phyloP scores from a whole-genome alignment of 30 jellyfish, hydroid and myxozoan genomes.

The Nemopilema nomurai region DNA sequence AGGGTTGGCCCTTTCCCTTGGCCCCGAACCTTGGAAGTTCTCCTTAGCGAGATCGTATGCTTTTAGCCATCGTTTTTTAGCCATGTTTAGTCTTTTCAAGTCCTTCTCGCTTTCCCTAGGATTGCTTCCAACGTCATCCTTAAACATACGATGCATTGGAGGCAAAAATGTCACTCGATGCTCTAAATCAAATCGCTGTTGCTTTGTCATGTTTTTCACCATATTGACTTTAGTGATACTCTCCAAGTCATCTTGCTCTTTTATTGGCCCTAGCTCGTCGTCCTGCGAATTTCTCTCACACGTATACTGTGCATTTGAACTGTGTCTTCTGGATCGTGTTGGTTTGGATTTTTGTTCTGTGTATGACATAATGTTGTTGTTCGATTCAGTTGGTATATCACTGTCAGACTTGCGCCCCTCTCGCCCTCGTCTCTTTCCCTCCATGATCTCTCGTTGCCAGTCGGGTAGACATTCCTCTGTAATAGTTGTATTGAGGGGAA shows the following conservation, averaged over 20 bases:
- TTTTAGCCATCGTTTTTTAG: slow-evolving; percentile 46
- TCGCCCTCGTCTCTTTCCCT: neutral
- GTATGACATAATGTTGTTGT: neutral
- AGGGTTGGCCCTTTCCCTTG: neutral
- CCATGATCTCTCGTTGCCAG: slow-evolving; percentile 21
- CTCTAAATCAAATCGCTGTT: slow-evolving; percentile 34
- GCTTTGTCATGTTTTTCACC: slow-evolving; percentile 53
- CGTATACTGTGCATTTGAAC: neutral
- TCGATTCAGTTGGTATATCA: neutral
- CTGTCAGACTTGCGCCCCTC: neutral
- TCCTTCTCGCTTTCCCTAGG: slow-evolving; percentile 20
- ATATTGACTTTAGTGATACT: slow-evolving; percentile 26
- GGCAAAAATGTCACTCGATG: slow-evolving; percentile 53
- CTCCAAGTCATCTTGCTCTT: neutral
- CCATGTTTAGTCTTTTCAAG: slow-evolving; percentile 37
- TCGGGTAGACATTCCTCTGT: slow-evolving; percentile 9
- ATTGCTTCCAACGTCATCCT: slow-evolving; percentile 15
- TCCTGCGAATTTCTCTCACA: neutral
- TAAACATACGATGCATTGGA: slow-evolving; percentile 34
- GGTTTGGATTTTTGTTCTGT: neutral
- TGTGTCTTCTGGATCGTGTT: slow-evolving; percentile 1
- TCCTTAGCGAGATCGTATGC: slow-evolving; percentile 48
- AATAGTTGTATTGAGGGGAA: neutral
- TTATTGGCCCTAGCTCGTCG: neutral
- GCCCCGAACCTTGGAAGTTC: slow-evolving; percentile 40